Conservation (phyloP, 2,113 vertebrate species). For the Litocranius walleri region DNA sequence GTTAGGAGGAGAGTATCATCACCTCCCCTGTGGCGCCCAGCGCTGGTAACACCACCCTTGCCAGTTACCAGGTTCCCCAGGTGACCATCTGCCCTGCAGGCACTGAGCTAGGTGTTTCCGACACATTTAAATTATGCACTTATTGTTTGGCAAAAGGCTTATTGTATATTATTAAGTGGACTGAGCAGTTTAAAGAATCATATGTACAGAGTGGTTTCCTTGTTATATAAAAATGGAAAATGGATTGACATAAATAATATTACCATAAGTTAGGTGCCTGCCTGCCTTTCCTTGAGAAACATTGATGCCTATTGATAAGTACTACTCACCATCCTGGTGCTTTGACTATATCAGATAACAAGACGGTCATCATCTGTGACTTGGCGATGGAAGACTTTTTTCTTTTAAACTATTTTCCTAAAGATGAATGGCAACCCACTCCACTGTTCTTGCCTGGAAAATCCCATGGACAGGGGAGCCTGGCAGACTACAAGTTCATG, state of each 20-base stretch:
- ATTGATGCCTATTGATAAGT: background rate
- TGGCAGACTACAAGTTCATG: background rate
- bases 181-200: background rate
- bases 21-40: too few relatives aligned
- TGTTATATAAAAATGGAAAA: background rate
- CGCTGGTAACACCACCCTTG: rapidly evolving
- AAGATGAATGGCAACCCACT: background rate
- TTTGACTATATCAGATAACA: background rate
- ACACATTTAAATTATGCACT: background rate
- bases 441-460: background rate
- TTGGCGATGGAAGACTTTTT: background rate
- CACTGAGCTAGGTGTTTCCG: background rate
- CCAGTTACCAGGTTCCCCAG: rapidly evolving
- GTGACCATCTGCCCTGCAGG: background rate
- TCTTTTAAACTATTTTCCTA: background rate
- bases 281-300: background rate
- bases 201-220: background rate
- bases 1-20: background rate
- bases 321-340: background rate
- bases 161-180: background rate
- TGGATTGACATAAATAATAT: background rate
- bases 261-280: background rate
- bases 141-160: background rate
- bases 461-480: background rate
- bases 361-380: background rate